Percentiles rank a stretch among this genome's conserved stretches.
Conservation (phyloP, 23 tunicate species). For the Clavelina lepadiformis region DNA sequence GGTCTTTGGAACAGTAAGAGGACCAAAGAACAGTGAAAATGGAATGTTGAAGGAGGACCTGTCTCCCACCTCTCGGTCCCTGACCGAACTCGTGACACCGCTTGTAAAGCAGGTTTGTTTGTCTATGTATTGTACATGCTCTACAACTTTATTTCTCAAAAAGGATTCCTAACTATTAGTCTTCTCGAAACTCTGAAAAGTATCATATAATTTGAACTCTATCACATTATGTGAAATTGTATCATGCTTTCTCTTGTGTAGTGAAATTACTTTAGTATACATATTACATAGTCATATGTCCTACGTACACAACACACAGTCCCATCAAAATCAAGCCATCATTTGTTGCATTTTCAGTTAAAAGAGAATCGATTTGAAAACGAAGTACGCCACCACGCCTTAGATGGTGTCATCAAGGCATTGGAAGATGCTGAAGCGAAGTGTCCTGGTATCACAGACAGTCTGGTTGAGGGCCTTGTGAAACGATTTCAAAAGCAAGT, state of each 20-base stretch:
- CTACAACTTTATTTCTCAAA: neutral
- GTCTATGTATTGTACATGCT: neutral
- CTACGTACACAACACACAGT: no score
- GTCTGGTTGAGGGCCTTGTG: constrained; percentile 67
- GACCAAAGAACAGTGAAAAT: constrained; percentile 22
- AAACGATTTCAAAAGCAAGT: constrained; percentile 70
- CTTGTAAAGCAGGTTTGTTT: constrained; percentile 62
- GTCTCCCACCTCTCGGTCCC: constrained; percentile 57
- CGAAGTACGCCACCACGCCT: constrained; percentile 48
- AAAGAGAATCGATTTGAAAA: constrained; percentile 88
- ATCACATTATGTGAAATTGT: neutral
- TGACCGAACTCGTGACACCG: constrained; percentile 59
- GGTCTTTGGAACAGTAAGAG: constrained; percentile 52
- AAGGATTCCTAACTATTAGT: neutral
- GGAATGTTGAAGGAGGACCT: no score
- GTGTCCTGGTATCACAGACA: constrained; percentile 83
- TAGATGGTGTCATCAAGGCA: constrained; percentile 52
- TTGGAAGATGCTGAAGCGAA: constrained; percentile 63
- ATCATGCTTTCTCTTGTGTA: neutral
- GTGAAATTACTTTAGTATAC: neutral
- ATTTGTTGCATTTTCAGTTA: constrained; percentile 30
- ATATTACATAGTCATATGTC: neutral
- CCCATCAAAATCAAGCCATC: no score
- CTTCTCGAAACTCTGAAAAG: no score
- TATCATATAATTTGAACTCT: no score